Conservation (phyloP, 2,113 vertebrate species). For the Saiga tatarica region DNA sequence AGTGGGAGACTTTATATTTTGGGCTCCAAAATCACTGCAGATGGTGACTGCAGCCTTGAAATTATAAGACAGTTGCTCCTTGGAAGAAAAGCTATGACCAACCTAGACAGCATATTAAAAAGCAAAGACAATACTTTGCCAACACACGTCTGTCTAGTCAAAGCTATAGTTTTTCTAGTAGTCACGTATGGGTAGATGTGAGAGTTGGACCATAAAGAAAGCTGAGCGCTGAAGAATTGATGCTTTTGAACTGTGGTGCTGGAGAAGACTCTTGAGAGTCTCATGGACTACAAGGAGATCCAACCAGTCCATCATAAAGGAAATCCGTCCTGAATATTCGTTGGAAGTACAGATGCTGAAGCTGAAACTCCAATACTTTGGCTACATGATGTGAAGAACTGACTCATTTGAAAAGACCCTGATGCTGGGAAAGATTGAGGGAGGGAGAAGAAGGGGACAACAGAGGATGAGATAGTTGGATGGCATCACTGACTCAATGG, state of each 20-base stretch:
- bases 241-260: not conserved
- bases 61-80: too few relatives aligned
- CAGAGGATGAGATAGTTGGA: not conserved
- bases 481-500: not conserved
- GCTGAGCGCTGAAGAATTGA: rapidly evolving
- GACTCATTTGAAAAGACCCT: not conserved
- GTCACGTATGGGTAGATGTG: too few relatives aligned
- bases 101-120: too few relatives aligned
- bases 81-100: too few relatives aligned
- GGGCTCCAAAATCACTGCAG: too few relatives aligned
- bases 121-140: too few relatives aligned
- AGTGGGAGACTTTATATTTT: too few relatives aligned
- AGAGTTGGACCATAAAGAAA: too few relatives aligned
- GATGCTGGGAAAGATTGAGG: not conserved
- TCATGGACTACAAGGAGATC: not conserved
- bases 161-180: too few relatives aligned
- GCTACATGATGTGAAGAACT: not conserved
- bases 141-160: too few relatives aligned
- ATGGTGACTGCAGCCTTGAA: too few relatives aligned
- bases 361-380: not conserved
- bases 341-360: not conserved
- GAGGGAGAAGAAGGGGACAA: not conserved
- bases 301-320: not conserved
- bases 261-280: not conserved
- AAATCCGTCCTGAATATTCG: not conserved